These are phyloP conservation scores for Drosophila orosa DNA, from an alignment of 1,140 invertebrate species.

Conservation along the genomic window DNA sequence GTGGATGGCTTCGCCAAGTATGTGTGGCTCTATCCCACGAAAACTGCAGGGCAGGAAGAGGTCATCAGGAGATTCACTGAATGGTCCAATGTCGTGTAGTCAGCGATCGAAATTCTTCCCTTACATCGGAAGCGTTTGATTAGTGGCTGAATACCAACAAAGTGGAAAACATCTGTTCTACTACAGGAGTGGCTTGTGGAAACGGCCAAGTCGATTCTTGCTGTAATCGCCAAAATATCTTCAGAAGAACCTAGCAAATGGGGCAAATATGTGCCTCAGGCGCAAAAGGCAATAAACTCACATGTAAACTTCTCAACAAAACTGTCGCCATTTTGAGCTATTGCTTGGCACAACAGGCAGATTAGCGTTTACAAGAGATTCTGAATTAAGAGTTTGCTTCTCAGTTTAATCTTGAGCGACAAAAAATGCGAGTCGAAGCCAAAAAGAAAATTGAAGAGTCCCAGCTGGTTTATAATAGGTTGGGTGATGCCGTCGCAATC, in stretches of 20 bases:
- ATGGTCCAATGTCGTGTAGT: slow-evolving; percentile 1
- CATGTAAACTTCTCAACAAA: neutral
- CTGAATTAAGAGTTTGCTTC: no score
- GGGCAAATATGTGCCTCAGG: neutral
- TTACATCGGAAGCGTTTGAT: neutral
- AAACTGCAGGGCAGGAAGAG: neutral
- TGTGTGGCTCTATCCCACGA: neutral
- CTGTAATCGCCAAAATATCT: neutral
- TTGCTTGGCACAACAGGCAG: no score
- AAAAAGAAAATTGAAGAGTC: neutral
- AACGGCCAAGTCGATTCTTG: neutral
- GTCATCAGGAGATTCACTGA: neutral
- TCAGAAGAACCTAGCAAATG: neutral
- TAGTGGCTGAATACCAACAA: neutral
- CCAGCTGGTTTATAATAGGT: neutral
- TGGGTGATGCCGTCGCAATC: no score
- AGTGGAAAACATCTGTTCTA: neutral
- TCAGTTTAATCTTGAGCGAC: no score
- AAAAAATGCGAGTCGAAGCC: neutral
- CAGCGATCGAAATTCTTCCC: neutral
- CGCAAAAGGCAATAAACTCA: slow-evolving; percentile 5
- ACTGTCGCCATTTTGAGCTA: neutral
- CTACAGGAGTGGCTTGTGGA: neutral
- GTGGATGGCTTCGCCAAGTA: neutral
- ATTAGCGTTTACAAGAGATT: no score